These are phyloP conservation scores for Polymixis flavicincta DNA, from an alignment of 2,888 invertebrate genomes.

Conservation along the genomic window DNA sequence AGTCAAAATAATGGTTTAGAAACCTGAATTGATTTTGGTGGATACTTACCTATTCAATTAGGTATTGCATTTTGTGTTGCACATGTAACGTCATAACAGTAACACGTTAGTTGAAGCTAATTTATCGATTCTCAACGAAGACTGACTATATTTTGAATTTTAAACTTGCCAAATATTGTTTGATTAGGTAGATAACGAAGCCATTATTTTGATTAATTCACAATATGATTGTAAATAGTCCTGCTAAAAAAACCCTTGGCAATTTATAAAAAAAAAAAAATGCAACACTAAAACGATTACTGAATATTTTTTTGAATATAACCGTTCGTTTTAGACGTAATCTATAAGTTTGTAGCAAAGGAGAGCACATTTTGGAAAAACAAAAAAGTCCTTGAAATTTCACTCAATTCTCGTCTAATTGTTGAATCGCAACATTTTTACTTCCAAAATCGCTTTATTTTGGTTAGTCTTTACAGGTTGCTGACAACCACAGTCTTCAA, in stretches of 20 bases:
- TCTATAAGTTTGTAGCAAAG: neutral
- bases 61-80: slow-evolving; percentile 13
- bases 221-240: slow-evolving; percentile 15
- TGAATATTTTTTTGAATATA: neutral
- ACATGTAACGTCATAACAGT: neutral
- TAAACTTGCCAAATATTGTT: slow-evolving; percentile 42
- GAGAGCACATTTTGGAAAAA: neutral
- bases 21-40: too few relatives aligned
- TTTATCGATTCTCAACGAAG: slow-evolving; percentile 30
- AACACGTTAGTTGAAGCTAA: neutral
- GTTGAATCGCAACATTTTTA: too few relatives aligned
- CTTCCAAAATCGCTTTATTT: too few relatives aligned
- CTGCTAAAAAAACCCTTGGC: neutral
- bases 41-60: neutral
- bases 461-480: neutral
- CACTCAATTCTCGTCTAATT: too few relatives aligned
- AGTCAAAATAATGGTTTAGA: slow-evolving; percentile 47
- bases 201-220: slow-evolving; percentile 47
- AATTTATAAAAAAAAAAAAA: neutral
- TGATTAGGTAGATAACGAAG: slow-evolving; percentile 15
- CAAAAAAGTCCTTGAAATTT: too few relatives aligned
- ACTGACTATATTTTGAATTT: slow-evolving; percentile 46
- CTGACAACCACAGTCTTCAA: neutral
- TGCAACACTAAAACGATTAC: neutral
- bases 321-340: neutral